Percentiles rank a stretch among this genome's conserved stretches.
Evolutionary conservation across 2,797 vertebrate genomes (phyloP).

Genomic region (Pogoniulus pusillus): DNA sequence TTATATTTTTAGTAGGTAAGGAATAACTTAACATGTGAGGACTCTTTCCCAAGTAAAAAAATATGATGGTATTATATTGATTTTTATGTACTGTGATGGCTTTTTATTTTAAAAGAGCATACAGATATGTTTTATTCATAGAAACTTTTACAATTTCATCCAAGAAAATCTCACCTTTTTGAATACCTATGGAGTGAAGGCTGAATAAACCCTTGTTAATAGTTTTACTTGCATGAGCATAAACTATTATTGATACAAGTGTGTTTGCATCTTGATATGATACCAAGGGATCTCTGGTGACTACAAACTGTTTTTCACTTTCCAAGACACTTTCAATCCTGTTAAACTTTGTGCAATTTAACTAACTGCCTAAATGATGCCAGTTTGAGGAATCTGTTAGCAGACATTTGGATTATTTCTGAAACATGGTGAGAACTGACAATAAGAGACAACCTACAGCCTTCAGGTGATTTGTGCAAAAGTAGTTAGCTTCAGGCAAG

Average conservation of each 20-base stretch:
- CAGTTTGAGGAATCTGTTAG: neutral
- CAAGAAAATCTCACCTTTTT: neutral
- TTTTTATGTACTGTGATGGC: neutral
- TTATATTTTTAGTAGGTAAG: neutral
- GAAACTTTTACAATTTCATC: conserved; percentile 17
- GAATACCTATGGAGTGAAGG: neutral
- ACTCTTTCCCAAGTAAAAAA: neutral
- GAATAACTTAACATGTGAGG: neutral
- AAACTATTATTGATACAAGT: neutral
- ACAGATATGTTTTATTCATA: conserved; percentile 28
- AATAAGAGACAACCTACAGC: neutral
- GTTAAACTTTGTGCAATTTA: neutral
- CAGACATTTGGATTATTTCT: neutral
- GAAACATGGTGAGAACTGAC: neutral
- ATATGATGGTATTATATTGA: neutral
- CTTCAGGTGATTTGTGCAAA: neutral
- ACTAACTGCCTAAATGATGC: too few species aligned
- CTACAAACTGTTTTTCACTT: neutral
- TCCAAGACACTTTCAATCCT: neutral
- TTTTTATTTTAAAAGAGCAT: neutral
- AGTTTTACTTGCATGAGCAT: neutral
- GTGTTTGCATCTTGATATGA: neutral
- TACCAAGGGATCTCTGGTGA: neutral
- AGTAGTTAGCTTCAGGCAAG: neutral
- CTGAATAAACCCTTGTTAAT: neutral